Conservation (phyloP, 2,888 invertebrate species). For the Brachynemurus nebulosus region DNA sequence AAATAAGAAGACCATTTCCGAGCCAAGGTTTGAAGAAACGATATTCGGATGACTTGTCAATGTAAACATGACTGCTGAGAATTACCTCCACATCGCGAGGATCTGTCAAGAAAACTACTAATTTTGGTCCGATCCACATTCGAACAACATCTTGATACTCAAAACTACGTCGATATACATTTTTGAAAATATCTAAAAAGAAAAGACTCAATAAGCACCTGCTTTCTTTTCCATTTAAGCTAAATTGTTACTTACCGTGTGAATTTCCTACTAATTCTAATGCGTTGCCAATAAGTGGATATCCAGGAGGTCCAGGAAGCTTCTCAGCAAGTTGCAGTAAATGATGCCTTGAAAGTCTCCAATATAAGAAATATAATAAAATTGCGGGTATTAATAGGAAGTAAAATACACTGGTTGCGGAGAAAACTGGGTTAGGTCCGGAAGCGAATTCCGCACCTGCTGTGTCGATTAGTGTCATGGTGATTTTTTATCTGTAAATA, state of each 20-base stretch:
- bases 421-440: conserved; percentile 33
- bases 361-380: conserved; percentile 59
- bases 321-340: conserved; percentile 56
- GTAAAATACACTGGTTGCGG: conserved; percentile 55
- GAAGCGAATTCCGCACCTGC: conserved; percentile 1
- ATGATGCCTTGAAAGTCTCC: conserved; percentile 57
- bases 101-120: conserved; percentile 58
- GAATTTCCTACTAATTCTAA: conserved; percentile 59
- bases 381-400: conserved; percentile 54
- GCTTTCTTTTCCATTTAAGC: not conserved
- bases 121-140: conserved; percentile 65
- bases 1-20: conserved; percentile 68
- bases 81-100: conserved; percentile 66
- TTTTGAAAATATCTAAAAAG: conserved; percentile 53
- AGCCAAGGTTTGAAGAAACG: conserved; percentile 74
- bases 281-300: conserved; percentile 62
- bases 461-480: conserved; percentile 3
- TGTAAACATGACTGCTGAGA: conserved; percentile 64
- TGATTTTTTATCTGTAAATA: conserved; percentile 7
- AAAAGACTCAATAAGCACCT: not conserved
- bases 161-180: conserved; percentile 38
- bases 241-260: conserved; percentile 50
- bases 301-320: conserved; percentile 56
- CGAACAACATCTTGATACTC: conserved; percentile 46
- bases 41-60: conserved; percentile 68